These are phyloP conservation scores for Nineta flava DNA, from an alignment of 2,888 invertebrate species.

Conservation along the genomic window DNA sequence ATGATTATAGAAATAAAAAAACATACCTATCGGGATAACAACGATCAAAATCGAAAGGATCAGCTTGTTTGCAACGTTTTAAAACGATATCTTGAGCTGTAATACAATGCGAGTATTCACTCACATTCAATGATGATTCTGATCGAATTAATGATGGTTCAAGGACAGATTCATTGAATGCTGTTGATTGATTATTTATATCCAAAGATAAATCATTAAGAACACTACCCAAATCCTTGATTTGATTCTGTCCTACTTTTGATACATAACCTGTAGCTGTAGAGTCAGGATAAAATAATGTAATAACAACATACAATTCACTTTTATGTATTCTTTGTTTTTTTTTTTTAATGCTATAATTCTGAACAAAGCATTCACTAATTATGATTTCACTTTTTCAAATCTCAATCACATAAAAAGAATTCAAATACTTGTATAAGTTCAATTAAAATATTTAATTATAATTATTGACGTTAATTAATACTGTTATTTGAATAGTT, in stretches of 20 bases:
- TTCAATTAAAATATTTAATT: too few species aligned
- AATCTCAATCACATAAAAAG: too few species aligned
- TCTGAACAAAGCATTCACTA: constrained; percentile 5
- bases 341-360: too few species aligned
- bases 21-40: constrained; percentile 48
- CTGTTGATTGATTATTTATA: neutral
- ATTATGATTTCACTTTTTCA: neutral
- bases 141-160: constrained; percentile 3
- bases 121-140: neutral
- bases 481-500: too few species aligned
- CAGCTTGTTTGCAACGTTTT: constrained; percentile 48
- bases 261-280: constrained; percentile 7
- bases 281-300: neutral
- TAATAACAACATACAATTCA: constrained; percentile 7
- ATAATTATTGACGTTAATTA: too few species aligned
- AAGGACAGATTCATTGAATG: constrained; percentile 10
- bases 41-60: constrained; percentile 43
- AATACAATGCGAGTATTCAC: constrained; percentile 3
- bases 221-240: constrained; percentile 13
- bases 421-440: too few species aligned
- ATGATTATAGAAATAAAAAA: too few species aligned
- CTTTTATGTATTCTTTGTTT: neutral
- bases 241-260: constrained; percentile 9
- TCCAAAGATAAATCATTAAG: constrained; percentile 2
- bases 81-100: constrained; percentile 34